These are phyloP conservation scores for Equus przewalskii DNA, from an alignment of 2,113 vertebrate genomes.

Conservation along the genomic window DNA sequence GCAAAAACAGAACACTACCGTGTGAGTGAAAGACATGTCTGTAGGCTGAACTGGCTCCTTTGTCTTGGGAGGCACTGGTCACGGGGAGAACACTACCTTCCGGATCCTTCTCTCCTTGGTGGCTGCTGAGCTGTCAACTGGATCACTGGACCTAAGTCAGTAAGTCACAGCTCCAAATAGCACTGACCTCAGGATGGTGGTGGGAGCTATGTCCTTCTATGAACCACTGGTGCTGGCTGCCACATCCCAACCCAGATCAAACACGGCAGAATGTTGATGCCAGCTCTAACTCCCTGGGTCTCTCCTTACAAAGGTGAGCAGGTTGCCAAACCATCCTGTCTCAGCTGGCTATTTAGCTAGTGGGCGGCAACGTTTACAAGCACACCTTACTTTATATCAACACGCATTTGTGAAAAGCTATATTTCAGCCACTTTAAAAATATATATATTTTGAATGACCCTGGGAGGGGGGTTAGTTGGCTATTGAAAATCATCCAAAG, in stretches of 20 bases:
- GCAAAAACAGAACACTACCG: not conserved
- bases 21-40: not conserved
- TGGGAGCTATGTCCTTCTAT: not conserved
- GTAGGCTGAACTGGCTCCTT: not conserved
- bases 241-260: not conserved
- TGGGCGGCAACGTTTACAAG: not conserved
- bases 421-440: not conserved
- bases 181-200: not conserved
- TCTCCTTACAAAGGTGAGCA: not conserved
- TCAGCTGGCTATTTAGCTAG: not conserved
- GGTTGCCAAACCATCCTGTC: too few relatives aligned
- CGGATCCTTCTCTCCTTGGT: not conserved
- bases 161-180: not conserved
- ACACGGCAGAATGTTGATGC: not conserved
- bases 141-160: not conserved
- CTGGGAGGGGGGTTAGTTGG: not conserved
- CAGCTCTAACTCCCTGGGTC: not conserved
- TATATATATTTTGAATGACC: not conserved
- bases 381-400: not conserved
- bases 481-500: conserved; percentile 3
- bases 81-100: not conserved
- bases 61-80: not conserved
- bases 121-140: not conserved
- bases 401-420: not conserved
- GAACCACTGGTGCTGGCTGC: not conserved